A percentile compares a stretch with the other conserved stretches of the same genome.
Conservation (phyloP, 2,797 vertebrate genomes). For the Todus mexicanus region DNA sequence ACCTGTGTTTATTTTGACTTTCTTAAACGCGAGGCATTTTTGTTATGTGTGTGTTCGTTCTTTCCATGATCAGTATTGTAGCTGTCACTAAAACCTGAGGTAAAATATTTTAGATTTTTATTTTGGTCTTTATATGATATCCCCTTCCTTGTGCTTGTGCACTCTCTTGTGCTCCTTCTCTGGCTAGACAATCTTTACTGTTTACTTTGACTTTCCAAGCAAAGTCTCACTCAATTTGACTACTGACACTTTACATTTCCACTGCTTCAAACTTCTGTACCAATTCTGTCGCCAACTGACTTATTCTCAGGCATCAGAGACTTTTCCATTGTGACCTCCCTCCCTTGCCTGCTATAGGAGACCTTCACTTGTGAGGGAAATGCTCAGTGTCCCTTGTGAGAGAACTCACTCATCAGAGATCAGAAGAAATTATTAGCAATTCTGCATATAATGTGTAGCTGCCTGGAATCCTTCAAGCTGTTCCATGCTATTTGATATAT, state of each 20-base stretch:
- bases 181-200: not conserved
- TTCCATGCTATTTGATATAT: not conserved
- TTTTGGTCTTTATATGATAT: not conserved
- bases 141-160: not conserved
- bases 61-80: not conserved
- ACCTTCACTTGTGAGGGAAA: not conserved
- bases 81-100: not conserved
- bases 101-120: not conserved
- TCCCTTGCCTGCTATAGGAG: not conserved
- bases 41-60: not conserved
- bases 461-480: not conserved
- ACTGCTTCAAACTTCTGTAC: not conserved
- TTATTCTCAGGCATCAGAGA: not conserved
- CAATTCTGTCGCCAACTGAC: not conserved
- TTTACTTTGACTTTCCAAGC: not conserved
- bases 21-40: not conserved
- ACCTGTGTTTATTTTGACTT: not conserved
- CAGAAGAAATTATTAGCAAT: not conserved
- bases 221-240: not conserved
- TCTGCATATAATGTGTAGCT: not conserved
- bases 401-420: not conserved
- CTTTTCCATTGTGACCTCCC: not conserved
- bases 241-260: not conserved
- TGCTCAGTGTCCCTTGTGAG: not conserved
- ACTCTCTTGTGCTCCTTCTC: not conserved